phyloP scores from a whole-genome alignment of 2,797 vertebrate species.

The Labeo calbasu region DNA sequence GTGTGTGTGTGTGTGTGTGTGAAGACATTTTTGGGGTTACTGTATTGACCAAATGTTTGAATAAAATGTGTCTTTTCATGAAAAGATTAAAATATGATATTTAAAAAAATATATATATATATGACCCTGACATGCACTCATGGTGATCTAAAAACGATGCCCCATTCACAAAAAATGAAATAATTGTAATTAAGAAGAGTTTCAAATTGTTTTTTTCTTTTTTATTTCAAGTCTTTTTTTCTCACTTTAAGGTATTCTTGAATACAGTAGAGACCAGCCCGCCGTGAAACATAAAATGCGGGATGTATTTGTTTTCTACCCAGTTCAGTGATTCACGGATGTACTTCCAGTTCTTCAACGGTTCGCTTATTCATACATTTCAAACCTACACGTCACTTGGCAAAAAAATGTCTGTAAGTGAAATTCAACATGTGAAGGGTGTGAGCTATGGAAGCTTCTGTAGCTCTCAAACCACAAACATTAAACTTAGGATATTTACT shows the following conservation, averaged over 20 bases:
- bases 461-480: not conserved
- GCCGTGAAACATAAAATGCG: not conserved
- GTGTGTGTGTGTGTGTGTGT: too few relatives aligned
- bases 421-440: constrained; percentile 35
- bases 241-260: not conserved
- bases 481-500: not conserved
- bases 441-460: constrained; percentile 7
- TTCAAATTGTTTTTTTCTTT: too few relatives aligned
- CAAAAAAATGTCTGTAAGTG: constrained; percentile 10
- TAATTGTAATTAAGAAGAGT: too few relatives aligned
- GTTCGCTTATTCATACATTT: constrained; percentile 43
- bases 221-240: too few relatives aligned
- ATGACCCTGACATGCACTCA: not conserved
- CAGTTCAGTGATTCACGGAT: constrained; percentile 36
- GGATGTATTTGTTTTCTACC: not conserved
- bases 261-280: not conserved
- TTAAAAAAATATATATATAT: not conserved
- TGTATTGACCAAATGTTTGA: too few relatives aligned
- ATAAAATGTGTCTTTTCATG: not conserved
- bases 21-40: too few relatives aligned
- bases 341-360: not conserved
- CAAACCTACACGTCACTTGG: constrained; percentile 32
- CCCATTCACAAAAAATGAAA: too few relatives aligned
- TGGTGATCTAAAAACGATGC: not conserved
- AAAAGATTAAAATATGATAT: not conserved